Percentiles rank a stretch among this genome's conserved stretches.
These are phyloP conservation scores for Palythoa grandis DNA, from an alignment of 92 coral and sea anemone species.

Conservation along the genomic window DNA sequence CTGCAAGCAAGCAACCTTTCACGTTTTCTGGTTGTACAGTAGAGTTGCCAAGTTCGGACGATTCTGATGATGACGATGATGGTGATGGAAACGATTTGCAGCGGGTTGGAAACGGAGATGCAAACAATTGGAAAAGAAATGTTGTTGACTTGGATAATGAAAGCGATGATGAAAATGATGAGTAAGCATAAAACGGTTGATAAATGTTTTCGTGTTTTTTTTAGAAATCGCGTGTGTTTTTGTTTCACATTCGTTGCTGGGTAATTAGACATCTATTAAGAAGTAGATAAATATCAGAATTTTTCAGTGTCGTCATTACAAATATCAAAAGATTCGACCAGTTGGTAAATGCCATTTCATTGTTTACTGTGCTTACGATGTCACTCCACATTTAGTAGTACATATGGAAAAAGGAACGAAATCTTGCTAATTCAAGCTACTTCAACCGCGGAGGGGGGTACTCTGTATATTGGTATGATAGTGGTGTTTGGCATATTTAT, in stretches of 20 bases:
- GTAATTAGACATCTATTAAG: no score
- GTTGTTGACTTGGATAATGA: conserved; percentile 21
- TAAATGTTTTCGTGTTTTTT: neutral
- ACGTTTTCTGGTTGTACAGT: conserved; percentile 4
- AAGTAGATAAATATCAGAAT: no score
- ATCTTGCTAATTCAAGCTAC: no score
- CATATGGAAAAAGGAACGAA: no score
- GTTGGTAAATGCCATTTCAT: no score
- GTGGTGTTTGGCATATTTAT: no score
- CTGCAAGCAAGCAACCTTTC: conserved; percentile 14
- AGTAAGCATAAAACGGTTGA: neutral
- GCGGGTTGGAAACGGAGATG: neutral
- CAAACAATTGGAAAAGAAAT: conserved; percentile 38
- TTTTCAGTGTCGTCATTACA: no score
- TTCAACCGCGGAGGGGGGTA: no score
- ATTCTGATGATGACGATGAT: conserved; percentile 63
- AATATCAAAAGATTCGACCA: no score
- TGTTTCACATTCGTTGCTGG: neutral
- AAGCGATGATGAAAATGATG: neutral
- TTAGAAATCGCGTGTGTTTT: neutral
- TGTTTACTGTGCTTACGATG: no score
- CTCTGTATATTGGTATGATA: no score
- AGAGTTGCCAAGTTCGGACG: neutral
- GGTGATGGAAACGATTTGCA: conserved; percentile 34
- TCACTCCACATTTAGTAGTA: no score